Evolutionary conservation across 2,797 vertebrate genomes (phyloP), one percentile per base, ranked within the genome.

Genomic region (Harpagifer antarcticus): DNA sequence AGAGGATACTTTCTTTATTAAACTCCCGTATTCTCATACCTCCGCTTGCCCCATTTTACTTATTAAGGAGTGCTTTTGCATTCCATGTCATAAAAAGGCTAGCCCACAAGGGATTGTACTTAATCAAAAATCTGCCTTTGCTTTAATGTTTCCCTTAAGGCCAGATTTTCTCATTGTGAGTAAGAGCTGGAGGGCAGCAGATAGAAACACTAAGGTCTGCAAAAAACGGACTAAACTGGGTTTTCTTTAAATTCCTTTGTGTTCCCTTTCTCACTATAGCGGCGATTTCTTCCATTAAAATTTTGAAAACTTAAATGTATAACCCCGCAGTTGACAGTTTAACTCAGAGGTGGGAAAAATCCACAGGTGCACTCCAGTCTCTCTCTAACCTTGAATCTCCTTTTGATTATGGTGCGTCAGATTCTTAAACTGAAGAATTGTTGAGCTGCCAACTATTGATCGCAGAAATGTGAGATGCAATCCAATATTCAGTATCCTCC

Each of bases 391-490:
- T 89, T 91, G 73, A 76, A 73, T 50, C 66, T 76, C 64, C 66
- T 76, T 62, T 63, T 74, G 7, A 49, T 84, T 76, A 74, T 71
- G n/a, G 49, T 80, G 68, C 14, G 33, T 86, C 72, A 84, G 70
- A 76, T 81, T 76, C 13, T 82, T 48, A 63, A 16, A 59, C 58
- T 16, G 63, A 66, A 55, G 20, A 56, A 50, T 58, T n/a, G 40
- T 44, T 75, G 66, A 86, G 50, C 67, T 66, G 76, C 70, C 77
- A 85, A 66, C 49, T 82, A 92, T 90, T 54, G 90, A 93, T 90
- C 27, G 49, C 50, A 69, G 67, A 16, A 79, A 78, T 49, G 19
- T 71, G 78, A 85, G 82, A 89, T 58, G 74, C 57, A 74, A 72
- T 83, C 76, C 82, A 59, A 86, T 87, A 85, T 77, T 85, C 85